Conservation (phyloP, 2,113 vertebrate species). For the Petaurus breviceps region DNA sequence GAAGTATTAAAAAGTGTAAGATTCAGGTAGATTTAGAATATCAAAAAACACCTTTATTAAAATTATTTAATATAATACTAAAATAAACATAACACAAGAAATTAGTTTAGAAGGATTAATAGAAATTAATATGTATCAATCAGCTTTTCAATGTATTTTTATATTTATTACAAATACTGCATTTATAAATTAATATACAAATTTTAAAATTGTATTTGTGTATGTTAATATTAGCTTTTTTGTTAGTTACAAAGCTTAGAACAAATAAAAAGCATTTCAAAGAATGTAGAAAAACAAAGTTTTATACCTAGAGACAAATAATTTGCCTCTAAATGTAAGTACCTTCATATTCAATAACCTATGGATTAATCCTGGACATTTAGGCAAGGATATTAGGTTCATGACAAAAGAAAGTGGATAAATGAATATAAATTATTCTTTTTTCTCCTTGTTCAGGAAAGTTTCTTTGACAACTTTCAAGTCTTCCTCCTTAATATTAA, state of each 20-base stretch:
- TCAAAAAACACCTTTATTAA: not conserved
- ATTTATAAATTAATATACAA: not conserved
- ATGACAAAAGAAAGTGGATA: slow-evolving; percentile 53
- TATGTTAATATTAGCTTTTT: not conserved
- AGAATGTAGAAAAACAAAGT: slow-evolving; percentile 48
- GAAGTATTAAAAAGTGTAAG: not conserved
- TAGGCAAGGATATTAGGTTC: slow-evolving; percentile 60
- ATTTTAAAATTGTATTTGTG: not conserved
- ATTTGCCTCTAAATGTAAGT: slow-evolving; percentile 65
- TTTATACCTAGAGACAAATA: slow-evolving; percentile 63
- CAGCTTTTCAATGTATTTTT: not conserved
- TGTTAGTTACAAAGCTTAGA: not conserved
- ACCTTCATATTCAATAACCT: slow-evolving; percentile 49
- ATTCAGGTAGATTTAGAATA: not conserved
- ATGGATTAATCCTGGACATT: slow-evolving; percentile 39
- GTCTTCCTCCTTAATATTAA: not conserved
- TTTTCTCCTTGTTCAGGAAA: no score
- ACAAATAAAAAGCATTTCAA: not conserved
- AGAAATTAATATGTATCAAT: not conserved
- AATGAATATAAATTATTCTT: not conserved
- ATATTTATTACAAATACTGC: not conserved
- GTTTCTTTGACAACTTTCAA: not conserved
- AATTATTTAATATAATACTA: not conserved
- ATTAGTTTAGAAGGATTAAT: not conserved
- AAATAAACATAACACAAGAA: not conserved